A percentile compares a stretch with the other conserved stretches of the same genome.
Evolutionary conservation across 2,113 vertebrate genomes (phyloP).

Genomic region (Tamias sibiricus): DNA sequence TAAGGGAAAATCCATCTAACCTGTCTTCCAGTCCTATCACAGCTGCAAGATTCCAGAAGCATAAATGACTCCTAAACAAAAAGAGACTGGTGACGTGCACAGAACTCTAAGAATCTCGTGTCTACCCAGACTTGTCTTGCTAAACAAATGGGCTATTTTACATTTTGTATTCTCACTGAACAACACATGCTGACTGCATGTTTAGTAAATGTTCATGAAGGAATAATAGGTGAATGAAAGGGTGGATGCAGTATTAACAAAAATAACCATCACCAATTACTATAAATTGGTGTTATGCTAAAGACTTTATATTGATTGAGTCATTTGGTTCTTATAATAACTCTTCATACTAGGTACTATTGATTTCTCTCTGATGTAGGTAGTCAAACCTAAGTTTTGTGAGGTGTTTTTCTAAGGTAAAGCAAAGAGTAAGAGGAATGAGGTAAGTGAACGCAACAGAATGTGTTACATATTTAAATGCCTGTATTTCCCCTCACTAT

Average conservation of each 20-base stretch:
- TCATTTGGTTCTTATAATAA: not conserved
- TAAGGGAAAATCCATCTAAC: not conserved
- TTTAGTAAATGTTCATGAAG: not conserved
- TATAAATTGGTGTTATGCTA: not conserved
- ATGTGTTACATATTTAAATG: not conserved
- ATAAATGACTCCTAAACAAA: not conserved
- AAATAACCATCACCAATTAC: not conserved
- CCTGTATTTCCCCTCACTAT: not conserved
- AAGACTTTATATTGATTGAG: not conserved
- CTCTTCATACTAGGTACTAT: not conserved
- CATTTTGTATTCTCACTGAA: not conserved
- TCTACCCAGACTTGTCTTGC: not conserved
- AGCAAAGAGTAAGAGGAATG: not conserved
- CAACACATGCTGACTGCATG: not conserved
- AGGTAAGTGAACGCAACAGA: not conserved
- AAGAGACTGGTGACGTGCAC: not conserved
- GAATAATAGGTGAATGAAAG: not conserved
- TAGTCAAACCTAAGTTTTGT: not conserved
- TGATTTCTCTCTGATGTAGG: not conserved
- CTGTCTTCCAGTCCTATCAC: not conserved
- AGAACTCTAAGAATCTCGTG: not conserved
- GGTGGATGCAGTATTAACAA: not conserved
- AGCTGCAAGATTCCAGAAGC: not conserved
- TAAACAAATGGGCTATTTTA: not conserved
- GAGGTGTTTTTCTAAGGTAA: not conserved